Conservation (phyloP, 1,140 invertebrate species). For the Goniozus legneri region DNA sequence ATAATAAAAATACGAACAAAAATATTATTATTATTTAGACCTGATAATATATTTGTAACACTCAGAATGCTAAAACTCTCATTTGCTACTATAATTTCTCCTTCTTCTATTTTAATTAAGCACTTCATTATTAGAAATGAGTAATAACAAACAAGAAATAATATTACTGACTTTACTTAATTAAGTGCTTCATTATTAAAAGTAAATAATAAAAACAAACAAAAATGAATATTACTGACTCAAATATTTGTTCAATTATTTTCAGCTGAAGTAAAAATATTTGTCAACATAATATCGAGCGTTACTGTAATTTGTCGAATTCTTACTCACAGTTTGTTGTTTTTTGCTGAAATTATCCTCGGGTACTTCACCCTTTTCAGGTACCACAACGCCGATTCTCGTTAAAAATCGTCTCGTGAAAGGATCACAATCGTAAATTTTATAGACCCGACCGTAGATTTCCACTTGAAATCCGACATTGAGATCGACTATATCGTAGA, state of each 20-base stretch:
- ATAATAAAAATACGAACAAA: too few species aligned
- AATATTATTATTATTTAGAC: too few species aligned
- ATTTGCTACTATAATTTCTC: too few species aligned
- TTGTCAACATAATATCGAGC: too few species aligned
- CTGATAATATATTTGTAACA: too few species aligned
- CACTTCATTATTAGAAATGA: too few species aligned
- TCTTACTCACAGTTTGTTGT: constrained; percentile 44
- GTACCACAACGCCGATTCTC: constrained; percentile 77
- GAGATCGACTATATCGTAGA: constrained; percentile 72
- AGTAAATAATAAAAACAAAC: constrained; percentile 8
- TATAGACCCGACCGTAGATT: constrained; percentile 74
- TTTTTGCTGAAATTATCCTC: constrained; percentile 55
- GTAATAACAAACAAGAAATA: constrained; percentile 8
- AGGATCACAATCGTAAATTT: constrained; percentile 78
- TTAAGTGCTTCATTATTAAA: constrained; percentile 8
- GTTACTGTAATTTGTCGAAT: too few species aligned
- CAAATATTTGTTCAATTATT: too few species aligned
- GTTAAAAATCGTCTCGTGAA: constrained; percentile 84
- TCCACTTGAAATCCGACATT: constrained; percentile 74
- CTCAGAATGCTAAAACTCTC: too few species aligned
- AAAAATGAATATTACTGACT: not conserved
- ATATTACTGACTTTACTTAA: constrained; percentile 20
- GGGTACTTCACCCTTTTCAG: constrained; percentile 63
- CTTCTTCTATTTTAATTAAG: too few species aligned
- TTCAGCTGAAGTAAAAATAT: too few species aligned